Evolutionary conservation across 2,888 invertebrate genomes (phyloP), one percentile per base, ranked within the genome.

Genomic region (Mantis religiosa): DNA sequence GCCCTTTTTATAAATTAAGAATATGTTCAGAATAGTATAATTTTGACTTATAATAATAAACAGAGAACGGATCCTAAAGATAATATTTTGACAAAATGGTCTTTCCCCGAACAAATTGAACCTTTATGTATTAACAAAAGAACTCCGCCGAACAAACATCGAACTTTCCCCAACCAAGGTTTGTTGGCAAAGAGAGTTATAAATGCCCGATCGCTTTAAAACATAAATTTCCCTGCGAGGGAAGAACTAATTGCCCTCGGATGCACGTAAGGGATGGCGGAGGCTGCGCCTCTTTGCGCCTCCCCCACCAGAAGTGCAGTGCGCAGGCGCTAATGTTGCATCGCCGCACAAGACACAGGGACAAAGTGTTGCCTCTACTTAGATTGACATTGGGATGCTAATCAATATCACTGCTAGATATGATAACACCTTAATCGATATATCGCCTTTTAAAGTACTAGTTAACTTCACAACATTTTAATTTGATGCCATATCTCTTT

Each of bases 241-340:
- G 54, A 71, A 71, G 54, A 71, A 71, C 54, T 71, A 71, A 71
- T 71, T 71, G 54, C 54, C 54, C 54, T 71, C 20, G 54, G 54
- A 54, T 54, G 54, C 54, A 54, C 54, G 54, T 54, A 54, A 82
- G 30, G 82, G 85, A 27, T 28, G 47, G 34, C 20, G 34, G 87
- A 87, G 82, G 87, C 87, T 82, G 87, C 27, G 87, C 82, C 87
- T 34, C 28, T 71, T 87, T 87, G 87, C 82, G 82, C 87, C 81
- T 87, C 41, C 34, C 34, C 82, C 84, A 84, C 54, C 20, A 71
- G 20, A 25, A 6, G 15, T 25, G 54, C 54, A 71, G 25, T 71
- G 54, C 54, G 54, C 54, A 71, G 20, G 54, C 54, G 54, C 54
- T 25, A 3, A 20, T 71, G 20, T 71, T 71, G 54, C 54, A 71